Conservation (phyloP, 1,140 invertebrate species). For the Sesamia nonagrioides region DNA sequence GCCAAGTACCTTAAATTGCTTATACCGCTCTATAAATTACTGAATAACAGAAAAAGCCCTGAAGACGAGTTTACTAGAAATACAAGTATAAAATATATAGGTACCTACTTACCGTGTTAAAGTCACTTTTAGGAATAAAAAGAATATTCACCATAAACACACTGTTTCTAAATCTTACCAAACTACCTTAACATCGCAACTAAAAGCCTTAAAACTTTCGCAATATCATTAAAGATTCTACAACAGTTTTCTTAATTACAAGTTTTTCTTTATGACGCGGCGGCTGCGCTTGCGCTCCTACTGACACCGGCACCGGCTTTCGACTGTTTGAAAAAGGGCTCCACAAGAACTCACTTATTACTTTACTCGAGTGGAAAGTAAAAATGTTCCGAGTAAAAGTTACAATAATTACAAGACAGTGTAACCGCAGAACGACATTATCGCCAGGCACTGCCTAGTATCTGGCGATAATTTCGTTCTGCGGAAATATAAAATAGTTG, state of each 20-base stretch:
- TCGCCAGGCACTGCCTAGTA: too few relatives aligned
- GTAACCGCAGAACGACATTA: too few relatives aligned
- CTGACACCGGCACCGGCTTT: conserved; percentile 58
- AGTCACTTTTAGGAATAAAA: background rate
- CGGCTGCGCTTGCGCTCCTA: conserved; percentile 53
- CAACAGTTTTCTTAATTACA: conserved; percentile 48
- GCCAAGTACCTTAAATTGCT: conserved; percentile 16
- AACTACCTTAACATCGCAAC: background rate
- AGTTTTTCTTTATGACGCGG: conserved; percentile 60
- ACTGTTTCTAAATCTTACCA: background rate
- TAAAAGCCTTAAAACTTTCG: background rate
- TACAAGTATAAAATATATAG: background rate
- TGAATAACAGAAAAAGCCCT: conserved; percentile 4
- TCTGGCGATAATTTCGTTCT: background rate
- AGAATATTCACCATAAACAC: background rate
- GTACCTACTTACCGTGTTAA: background rate
- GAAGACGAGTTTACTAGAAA: background rate
- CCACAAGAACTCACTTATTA: conserved; percentile 57
- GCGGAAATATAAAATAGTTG: background rate
- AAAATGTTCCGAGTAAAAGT: conserved; percentile 74
- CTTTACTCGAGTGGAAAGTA: conserved; percentile 65
- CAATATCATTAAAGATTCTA: background rate
- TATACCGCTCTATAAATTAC: conserved; percentile 18
- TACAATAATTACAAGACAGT: conserved; percentile 59
- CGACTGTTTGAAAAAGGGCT: conserved; percentile 71